A percentile compares a stretch with the other conserved stretches of the same genome.
phyloP scores from a whole-genome alignment of 2,888 invertebrate species.

The Pycnomerus fuliginosus region DNA sequence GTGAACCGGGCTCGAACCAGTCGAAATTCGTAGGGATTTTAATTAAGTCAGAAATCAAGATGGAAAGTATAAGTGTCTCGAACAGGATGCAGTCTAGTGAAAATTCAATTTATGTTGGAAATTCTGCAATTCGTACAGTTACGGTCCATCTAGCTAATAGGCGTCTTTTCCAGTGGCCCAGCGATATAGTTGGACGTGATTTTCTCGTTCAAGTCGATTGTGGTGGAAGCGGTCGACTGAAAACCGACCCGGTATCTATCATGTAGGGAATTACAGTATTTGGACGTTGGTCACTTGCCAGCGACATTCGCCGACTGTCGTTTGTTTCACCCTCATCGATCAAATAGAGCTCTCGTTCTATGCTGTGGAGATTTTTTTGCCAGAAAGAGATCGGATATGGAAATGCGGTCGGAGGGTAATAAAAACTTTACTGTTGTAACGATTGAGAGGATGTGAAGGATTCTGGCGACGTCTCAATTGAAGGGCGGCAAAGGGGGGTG shows the following conservation, averaged over 20 bases:
- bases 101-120: conserved; percentile 53
- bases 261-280: conserved; percentile 49
- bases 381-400: not conserved
- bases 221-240: conserved; percentile 23
- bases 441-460: not conserved
- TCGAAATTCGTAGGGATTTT: too few relatives aligned
- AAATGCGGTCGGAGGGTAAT: not conserved
- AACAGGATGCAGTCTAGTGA: conserved; percentile 48
- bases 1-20: too few relatives aligned
- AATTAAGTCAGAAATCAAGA: conserved; percentile 33
- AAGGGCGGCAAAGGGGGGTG: not conserved
- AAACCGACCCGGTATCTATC: conserved; percentile 42
- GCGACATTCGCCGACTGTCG: conserved; percentile 46
- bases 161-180: conserved; percentile 36
- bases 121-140: conserved; percentile 49
- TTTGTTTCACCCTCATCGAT: conserved; percentile 42
- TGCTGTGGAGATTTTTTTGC: conserved; percentile 3
- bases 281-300: conserved; percentile 52
- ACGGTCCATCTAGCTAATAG: conserved; percentile 51
- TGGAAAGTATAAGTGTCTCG: conserved; percentile 44
- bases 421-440: not conserved
- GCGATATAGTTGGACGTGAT: not conserved
- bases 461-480: not conserved
- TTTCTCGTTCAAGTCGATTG: conserved; percentile 8
- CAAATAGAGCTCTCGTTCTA: conserved; percentile 21